phyloP scores from a whole-genome alignment of 2,888 invertebrate species.

The Luperina nickerlii region DNA sequence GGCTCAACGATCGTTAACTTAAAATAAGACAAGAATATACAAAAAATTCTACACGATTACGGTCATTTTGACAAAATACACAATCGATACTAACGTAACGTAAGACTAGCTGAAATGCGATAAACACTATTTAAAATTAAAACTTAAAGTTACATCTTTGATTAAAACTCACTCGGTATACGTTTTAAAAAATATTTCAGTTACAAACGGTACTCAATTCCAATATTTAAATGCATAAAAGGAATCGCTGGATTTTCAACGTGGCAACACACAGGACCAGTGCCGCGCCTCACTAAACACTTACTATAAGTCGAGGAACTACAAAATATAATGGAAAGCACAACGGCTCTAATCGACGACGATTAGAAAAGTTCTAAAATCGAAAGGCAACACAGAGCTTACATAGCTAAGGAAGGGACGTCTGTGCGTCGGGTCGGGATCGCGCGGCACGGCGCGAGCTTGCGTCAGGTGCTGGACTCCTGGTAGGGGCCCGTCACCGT shows the following conservation, averaged over 20 bases:
- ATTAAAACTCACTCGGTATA: slow-evolving; percentile 89
- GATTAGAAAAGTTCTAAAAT: slow-evolving; percentile 63
- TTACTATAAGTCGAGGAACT: slow-evolving; percentile 81
- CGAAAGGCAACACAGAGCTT: slow-evolving; percentile 75
- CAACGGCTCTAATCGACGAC: slow-evolving; percentile 69
- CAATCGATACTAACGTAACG: slow-evolving; percentile 86
- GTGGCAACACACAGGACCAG: slow-evolving; percentile 74
- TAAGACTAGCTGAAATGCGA: slow-evolving; percentile 90
- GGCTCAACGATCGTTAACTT: slow-evolving; percentile 76
- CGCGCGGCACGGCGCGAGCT: slow-evolving; percentile 65
- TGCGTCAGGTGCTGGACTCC: slow-evolving; percentile 90
- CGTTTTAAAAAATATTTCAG: slow-evolving; percentile 83
- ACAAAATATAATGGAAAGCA: slow-evolving; percentile 83
- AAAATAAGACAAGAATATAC: slow-evolving; percentile 87
- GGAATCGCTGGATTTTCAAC: slow-evolving; percentile 76
- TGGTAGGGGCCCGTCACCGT: slow-evolving; percentile 96
- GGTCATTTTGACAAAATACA: slow-evolving; percentile 82
- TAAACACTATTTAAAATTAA: slow-evolving; percentile 87
- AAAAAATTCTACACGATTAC: slow-evolving; percentile 84
- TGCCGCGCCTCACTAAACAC: slow-evolving; percentile 55
- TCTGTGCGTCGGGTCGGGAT: slow-evolving; percentile 67
- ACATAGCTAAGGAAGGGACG: slow-evolving; percentile 76
- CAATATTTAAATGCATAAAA: slow-evolving; percentile 81
- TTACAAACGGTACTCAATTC: slow-evolving; percentile 85
- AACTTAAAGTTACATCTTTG: slow-evolving; percentile 90